Percentiles rank a stretch among this genome's conserved stretches.
Evolutionary conservation across 2,797 vertebrate genomes (phyloP).

Genomic region (Perodicticus potto): DNA sequence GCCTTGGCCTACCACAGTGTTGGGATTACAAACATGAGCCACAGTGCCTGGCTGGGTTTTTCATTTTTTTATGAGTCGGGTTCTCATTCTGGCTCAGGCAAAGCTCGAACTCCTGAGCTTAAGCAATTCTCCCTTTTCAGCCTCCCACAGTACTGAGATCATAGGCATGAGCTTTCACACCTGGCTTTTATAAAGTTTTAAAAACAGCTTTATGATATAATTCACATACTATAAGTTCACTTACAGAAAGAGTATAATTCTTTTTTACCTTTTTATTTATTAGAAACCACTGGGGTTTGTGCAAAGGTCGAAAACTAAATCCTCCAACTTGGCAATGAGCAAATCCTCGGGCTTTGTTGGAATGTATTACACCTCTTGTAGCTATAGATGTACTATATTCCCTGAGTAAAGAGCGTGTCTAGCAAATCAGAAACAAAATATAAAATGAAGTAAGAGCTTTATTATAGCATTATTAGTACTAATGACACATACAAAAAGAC

Average conservation of each 20-base stretch:
- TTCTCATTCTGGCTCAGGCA: no score
- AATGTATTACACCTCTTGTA: slow-evolving; percentile 95
- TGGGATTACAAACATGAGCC: no score
- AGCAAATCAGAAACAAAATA: slow-evolving; percentile 60
- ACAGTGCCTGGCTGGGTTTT: no score
- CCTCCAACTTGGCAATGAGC: slow-evolving; percentile 88
- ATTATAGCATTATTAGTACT: not conserved
- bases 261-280: slow-evolving; percentile 93
- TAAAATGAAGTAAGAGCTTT: not conserved
- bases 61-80: no score
- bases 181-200: no score
- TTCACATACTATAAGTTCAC: not conserved
- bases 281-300: slow-evolving; percentile 96
- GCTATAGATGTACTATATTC: slow-evolving; percentile 93
- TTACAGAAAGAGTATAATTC: not conserved
- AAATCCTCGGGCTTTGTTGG: slow-evolving; percentile 91
- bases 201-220: not conserved
- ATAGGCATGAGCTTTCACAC: no score
- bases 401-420: slow-evolving; percentile 91
- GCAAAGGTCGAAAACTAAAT: slow-evolving; percentile 95
- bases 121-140: no score
- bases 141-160: no score
- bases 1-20: no score
- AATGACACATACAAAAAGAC: not conserved
- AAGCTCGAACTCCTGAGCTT: no score